phyloP scores from a whole-genome alignment of 1,140 invertebrate species.

The Musca vetustissima region DNA sequence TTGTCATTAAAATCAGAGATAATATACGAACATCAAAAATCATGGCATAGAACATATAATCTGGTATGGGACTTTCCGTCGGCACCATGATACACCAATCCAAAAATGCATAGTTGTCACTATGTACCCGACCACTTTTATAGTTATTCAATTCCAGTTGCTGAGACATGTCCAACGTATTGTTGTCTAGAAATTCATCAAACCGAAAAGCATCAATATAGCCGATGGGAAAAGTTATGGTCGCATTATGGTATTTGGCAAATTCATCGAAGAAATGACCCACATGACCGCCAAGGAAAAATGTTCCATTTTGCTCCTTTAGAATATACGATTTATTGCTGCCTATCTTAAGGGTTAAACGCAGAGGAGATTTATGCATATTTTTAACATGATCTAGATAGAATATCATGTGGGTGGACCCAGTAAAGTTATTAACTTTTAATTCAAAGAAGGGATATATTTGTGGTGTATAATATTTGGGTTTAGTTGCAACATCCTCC shows the following conservation, averaged over 20 bases:
- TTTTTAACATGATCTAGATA: too few relatives aligned
- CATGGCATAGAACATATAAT: not conserved
- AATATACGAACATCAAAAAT: not conserved
- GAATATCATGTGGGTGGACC: too few relatives aligned
- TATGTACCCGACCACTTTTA: not conserved
- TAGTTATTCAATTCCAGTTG: not conserved
- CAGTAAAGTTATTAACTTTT: too few relatives aligned
- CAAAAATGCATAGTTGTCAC: not conserved
- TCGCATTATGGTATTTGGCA: not conserved
- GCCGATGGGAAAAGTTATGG: not conserved
- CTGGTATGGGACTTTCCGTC: not conserved
- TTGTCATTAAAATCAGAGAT: not conserved
- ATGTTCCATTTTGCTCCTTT: not conserved
- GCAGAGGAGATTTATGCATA: too few relatives aligned
- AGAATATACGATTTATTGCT: not conserved
- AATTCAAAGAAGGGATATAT: too few relatives aligned
- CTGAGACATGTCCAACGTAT: not conserved
- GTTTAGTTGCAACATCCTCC: too few relatives aligned
- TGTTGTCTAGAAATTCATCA: not conserved
- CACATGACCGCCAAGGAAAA: not conserved
- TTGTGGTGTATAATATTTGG: too few relatives aligned
- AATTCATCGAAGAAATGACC: slow-evolving; percentile 5
- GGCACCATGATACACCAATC: slow-evolving; percentile 22
- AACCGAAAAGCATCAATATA: too few relatives aligned
- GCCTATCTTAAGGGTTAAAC: too few relatives aligned